Base-by-base conservation (phyloP, 2,113 vertebrate genomes). In the Zapus hudsonius region DNA sequence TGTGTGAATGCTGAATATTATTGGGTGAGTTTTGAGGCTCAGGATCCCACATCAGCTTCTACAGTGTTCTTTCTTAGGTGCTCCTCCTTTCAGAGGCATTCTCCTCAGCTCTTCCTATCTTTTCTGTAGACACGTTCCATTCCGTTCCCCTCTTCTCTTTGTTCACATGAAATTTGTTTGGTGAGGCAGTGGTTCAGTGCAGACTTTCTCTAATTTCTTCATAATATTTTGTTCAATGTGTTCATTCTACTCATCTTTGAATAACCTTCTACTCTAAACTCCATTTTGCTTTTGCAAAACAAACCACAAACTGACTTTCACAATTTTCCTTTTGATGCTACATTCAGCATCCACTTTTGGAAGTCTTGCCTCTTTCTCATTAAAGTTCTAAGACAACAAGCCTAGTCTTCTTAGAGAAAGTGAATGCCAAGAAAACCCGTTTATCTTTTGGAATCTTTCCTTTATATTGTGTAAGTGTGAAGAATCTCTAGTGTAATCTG, bases 311-410 rank as follows among this genome's bases (percentile, higher is more conserved):
- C 33, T 57, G 20, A 0, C 47, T 78, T 76, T 44, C 1, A 42
- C 2, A 27, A 11, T 31, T 74, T 93, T 64, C 63, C 6, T 89
- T 86, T 89, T 78, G 16, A 73, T 67, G 4, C 27, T 44, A 23
- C 27, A 84, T 66, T 79, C 78, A 38, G n/a, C 22, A 55, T 17
- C 17, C 20, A 74, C 33, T 83, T 64, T 47, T 70, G 22, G 5
- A 74, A 86, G n/a, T 85, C 27, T 31, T 70, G 55, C 57, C 67
- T 73, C 20, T 36, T 88, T 64, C 61, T 83, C 44, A 91, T 74
- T 55, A 29, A 59, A 79, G 73, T 70, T 19, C 52, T 74, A 69
- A 9, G 40, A 40, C 63, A 57, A 15, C 3, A 66, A 59, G 11
- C 31, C 66, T 52, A 67, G 44, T 57, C 1, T 81, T 23, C 38